Evolutionary conservation across 2,797 vertebrate species (phyloP), one percentile per base, ranked within the genome.

Genomic region (Jordanella pulchra): DNA sequence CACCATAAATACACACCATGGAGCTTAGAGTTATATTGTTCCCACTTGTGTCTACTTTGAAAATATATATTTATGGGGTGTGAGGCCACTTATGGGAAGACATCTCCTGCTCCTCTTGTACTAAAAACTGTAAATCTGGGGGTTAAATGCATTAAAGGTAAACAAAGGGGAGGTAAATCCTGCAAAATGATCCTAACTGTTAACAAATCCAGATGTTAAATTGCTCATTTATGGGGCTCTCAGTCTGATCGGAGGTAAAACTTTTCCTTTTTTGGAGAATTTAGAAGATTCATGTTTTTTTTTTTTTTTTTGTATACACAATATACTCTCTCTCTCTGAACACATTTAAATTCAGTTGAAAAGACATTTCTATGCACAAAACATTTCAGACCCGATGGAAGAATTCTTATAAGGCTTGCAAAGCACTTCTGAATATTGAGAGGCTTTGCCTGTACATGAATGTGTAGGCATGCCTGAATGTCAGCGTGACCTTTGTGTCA

Each of bases 381-480:
- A 60, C 21, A 10, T 42, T 39, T 61, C 21, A 13, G 23, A 63
- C 23, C 39, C 12, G 11, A 42, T 39, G 48, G 23, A n/a, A 51
- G 51, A 61, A 78, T 76, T 76, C 56, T 56, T 79, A 63, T 66
- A 30, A 75, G 58, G 66, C 35, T 17, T 75, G 50, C 11, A 0
- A 7, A 76, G 60, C 1, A 23, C 27, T 73, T 73, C 30, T 78
- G 69, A 51, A 78, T 51, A 44, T 44, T 69, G 45, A 76, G 72
- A 70, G 25, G 35, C 55, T 75, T 4, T 83, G 84, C 79, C 76
- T 88, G 50, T 81, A 82, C 84, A 87, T 77, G 85, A 83, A 69
- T 54, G 65, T 75, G 68, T 58, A 39, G 75, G 80, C 71, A 78
- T 73, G 76, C 15, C 66, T 81, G 65, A 65, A 50, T 86, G 81